Conservation (phyloP, 2,113 vertebrate species). For the Mobula hypostoma region DNA sequence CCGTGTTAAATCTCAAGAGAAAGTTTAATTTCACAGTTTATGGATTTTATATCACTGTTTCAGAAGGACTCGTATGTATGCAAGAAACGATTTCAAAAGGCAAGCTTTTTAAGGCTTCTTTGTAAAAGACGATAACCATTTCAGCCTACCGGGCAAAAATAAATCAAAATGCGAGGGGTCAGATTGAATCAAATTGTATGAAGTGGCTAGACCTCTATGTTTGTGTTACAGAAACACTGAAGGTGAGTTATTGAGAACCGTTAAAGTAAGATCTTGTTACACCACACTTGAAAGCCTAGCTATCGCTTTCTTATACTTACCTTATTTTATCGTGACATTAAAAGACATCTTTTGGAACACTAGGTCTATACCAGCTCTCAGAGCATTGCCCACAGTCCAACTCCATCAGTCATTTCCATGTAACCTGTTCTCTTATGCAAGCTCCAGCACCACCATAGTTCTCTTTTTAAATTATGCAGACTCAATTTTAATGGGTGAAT, state of each 20-base stretch:
- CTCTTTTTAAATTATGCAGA: too few relatives aligned
- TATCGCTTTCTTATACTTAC: too few relatives aligned
- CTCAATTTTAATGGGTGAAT: too few relatives aligned
- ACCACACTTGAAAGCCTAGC: neutral
- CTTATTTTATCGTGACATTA: too few relatives aligned
- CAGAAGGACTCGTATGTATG: neutral
- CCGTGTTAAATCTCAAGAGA: slow-evolving; percentile 5
- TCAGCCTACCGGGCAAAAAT: neutral
- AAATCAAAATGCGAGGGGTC: neutral
- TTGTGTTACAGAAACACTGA: neutral
- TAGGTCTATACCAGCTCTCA: too few relatives aligned
- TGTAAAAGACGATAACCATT: neutral
- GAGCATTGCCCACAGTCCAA: too few relatives aligned
- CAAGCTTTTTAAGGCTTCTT: neutral
- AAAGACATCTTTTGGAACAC: too few relatives aligned
- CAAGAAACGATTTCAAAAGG: neutral
- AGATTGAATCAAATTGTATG: neutral
- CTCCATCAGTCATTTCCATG: too few relatives aligned
- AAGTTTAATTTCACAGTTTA: neutral
- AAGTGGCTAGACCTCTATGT: neutral
- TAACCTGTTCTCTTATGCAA: too few relatives aligned
- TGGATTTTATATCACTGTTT: neutral
- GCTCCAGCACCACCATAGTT: too few relatives aligned
- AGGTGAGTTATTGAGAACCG: neutral
- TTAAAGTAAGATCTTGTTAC: neutral